Base-by-base conservation (phyloP, 2,888 invertebrate species). In the Yponomeuta evonymella region DNA sequence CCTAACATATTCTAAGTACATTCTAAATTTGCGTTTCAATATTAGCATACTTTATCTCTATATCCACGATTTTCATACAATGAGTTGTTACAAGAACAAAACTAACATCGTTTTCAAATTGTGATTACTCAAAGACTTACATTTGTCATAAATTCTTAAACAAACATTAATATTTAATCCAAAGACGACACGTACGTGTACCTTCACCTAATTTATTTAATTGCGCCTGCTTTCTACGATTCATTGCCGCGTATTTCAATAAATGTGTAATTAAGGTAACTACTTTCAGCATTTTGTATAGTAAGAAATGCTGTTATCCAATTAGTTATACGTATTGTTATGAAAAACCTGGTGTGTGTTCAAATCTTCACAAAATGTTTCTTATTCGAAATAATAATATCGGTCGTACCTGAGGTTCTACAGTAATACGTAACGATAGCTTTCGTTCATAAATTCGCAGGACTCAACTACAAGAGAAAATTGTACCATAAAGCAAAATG, bases 1-100 rank as follows among this genome's bases (percentile, higher is more conserved):
- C 88, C 87, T 90, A 87, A 87, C 76, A 79, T 79, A 67, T 77
- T 77, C 79, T 81, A 79, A 68, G 68, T 10, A n/a, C 81, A 79
- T 83, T 81, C 78, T 78, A 80, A 83, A 29, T 10, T 29, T 30
- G 12, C 29, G 64, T 29, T 64, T 64, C 30, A 6, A 23, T 64
- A 64, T n/a, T 10, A 64, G 11, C 23, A n/a, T 8, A 64, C 5
- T 64, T n/a, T 30, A 11, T 23, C 29, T n/a, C 30, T 10, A n/a
- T 9, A 29, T n/a, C 10, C 30, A 23, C 43, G 1, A 43, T 43
- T 43, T 43, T 43, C 15, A 12, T 58, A 58, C 12, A 15, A 12
- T 12, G 12, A 58, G 12, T 58, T 58, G 8, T 15, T 58, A 33
- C 33, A 4, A 33, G 33, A 33, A 33, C 33, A 33, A 58, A 43